Evolutionary conservation across 2,113 vertebrate species (phyloP).

Genomic region (Megaleporinus macrocephalus): DNA sequence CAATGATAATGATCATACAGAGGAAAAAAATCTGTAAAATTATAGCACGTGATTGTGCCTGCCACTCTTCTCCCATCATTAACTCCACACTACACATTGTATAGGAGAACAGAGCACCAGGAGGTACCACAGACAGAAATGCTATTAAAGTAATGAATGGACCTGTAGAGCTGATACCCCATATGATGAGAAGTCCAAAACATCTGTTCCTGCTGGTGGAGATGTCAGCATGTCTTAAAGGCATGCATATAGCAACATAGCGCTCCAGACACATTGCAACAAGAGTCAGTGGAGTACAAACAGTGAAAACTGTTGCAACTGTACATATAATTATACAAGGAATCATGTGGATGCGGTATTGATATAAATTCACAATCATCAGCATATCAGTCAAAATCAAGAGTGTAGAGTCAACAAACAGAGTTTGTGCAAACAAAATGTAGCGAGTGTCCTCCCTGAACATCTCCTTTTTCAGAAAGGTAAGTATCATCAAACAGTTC

Average conservation of each 20-base stretch:
- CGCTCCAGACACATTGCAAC: conserved; percentile 56
- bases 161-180: conserved; percentile 25
- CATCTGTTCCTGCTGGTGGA: conserved; percentile 41
- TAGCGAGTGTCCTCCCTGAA: no score
- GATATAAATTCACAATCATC: not conserved
- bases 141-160: not conserved
- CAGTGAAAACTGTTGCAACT: not conserved
- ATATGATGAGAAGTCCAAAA: conserved; percentile 31
- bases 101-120: not conserved
- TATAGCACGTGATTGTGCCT: conserved; percentile 9
- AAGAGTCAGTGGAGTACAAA: conserved; percentile 46
- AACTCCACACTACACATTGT: conserved; percentile 34
- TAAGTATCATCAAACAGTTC: conserved; percentile 49
- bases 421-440: conserved; percentile 58
- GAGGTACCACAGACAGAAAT: not conserved
- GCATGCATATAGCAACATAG: conserved; percentile 57
- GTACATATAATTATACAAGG: conserved; percentile 44
- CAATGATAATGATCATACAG: conserved; percentile 38
- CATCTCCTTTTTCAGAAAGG: conserved; percentile 56
- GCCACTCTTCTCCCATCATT: conserved; percentile 40
- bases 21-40: conserved; percentile 32
- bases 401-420: conserved; percentile 49
- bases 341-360: conserved; percentile 14
- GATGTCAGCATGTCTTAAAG: conserved; percentile 48
- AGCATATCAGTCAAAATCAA: conserved; percentile 39